Evolutionary conservation across 2,888 invertebrate genomes (phyloP).

Genomic region (Tiliacea aurago): DNA sequence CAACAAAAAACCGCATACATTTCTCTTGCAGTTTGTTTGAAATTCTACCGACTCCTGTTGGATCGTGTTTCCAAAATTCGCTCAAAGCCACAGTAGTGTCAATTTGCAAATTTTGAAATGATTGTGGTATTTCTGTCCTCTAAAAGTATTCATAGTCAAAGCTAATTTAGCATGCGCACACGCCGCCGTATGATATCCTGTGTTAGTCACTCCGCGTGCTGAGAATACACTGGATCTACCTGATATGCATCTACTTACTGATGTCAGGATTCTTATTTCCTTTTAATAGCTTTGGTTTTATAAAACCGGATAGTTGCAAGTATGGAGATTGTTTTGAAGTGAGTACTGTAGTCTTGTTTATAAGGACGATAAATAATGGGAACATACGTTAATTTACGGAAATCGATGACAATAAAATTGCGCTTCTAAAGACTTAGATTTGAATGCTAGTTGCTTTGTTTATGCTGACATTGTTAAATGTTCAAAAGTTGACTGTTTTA

Average conservation of each 20-base stretch:
- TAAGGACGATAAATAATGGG: conserved; percentile 4
- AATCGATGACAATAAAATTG: neutral
- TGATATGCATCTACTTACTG: conserved; percentile 58
- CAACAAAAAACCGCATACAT: neutral
- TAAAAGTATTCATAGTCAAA: conserved; percentile 22
- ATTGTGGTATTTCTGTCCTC: conserved; percentile 1
- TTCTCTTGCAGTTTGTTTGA: neutral
- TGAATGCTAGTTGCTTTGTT: neutral
- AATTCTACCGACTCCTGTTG: neutral
- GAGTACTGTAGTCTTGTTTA: neutral
- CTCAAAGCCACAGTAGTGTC: neutral
- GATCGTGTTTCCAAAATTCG: neutral
- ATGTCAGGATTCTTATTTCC: conserved; percentile 43
- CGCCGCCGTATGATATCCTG: conserved; percentile 57
- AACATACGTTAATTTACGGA: neutral
- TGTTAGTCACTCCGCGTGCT: conserved; percentile 59
- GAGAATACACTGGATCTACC: conserved; percentile 47
- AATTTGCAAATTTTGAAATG: neutral
- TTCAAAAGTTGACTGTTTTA: neutral
- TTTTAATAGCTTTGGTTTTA: conserved; percentile 33
- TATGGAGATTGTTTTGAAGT: conserved; percentile 1
- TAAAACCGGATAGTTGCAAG: conserved; percentile 26
- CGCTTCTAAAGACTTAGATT: neutral
- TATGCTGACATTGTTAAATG: too few relatives aligned
- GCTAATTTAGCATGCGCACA: conserved; percentile 51